Percentiles rank a stretch among this genome's conserved stretches.
phyloP scores from a whole-genome alignment of 2,797 vertebrate species.

The Peromyscus attwateri region DNA sequence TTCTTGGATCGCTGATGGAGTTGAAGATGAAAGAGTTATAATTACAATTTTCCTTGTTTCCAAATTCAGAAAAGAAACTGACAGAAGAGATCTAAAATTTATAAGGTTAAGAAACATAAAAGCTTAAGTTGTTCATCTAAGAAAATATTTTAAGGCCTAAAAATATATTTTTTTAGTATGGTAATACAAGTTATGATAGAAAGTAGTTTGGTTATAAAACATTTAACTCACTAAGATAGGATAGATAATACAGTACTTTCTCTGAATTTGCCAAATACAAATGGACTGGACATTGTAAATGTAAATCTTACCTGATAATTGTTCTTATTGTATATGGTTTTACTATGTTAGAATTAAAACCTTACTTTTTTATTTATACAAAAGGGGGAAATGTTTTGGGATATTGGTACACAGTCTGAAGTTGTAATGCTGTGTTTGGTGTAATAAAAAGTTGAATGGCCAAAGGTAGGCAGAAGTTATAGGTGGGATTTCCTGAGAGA shows the following conservation, averaged over 20 bases:
- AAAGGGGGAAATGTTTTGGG: not conserved
- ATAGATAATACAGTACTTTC: not conserved
- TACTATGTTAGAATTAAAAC: not conserved
- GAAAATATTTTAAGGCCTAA: not conserved
- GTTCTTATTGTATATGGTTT: not conserved
- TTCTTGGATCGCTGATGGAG: not conserved
- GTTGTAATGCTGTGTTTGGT: not conserved
- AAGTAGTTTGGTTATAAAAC: not conserved
- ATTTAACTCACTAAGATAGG: not conserved
- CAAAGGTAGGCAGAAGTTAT: not conserved
- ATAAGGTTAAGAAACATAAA: not conserved
- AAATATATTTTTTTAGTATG: not conserved
- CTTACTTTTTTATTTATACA: not conserved
- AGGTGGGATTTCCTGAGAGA: not conserved
- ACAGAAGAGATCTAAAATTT: not conserved
- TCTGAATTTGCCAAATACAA: not conserved
- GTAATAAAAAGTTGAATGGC: not conserved
- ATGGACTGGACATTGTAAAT: not conserved
- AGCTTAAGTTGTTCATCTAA: not conserved
- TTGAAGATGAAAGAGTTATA: not conserved
- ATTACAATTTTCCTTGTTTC: not conserved
- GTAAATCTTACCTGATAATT: not conserved
- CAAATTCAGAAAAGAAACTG: not conserved
- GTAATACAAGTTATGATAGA: not conserved
- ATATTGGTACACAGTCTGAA: not conserved